A percentile compares a stretch with the other conserved stretches of the same genome.
phyloP scores from a whole-genome alignment of 2,888 invertebrate species.

The Oxycera nigricornis region DNA sequence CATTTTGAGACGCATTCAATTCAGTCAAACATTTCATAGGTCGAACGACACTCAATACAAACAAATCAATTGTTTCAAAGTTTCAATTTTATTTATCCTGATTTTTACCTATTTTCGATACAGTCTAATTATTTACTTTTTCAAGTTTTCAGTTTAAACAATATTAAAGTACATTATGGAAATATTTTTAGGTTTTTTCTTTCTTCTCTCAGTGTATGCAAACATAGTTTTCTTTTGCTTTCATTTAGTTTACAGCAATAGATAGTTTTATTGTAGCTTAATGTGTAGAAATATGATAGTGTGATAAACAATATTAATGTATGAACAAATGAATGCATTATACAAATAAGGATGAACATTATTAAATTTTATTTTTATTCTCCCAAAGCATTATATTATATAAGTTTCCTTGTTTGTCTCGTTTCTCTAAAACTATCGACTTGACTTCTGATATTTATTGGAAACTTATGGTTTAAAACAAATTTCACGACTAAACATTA shows the following conservation, averaged over 20 bases:
- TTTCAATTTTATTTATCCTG: conserved; percentile 27
- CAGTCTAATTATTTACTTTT: neutral
- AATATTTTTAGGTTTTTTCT: neutral
- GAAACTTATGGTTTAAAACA: too few relatives aligned
- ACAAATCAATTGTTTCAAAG: conserved; percentile 30
- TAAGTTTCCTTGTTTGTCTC: too few relatives aligned
- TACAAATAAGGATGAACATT: too few relatives aligned
- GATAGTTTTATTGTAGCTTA: neutral
- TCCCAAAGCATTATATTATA: too few relatives aligned
- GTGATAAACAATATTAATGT: too few relatives aligned
- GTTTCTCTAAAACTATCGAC: too few relatives aligned
- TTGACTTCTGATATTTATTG: too few relatives aligned
- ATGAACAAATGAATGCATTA: neutral
- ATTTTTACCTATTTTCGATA: conserved; percentile 19
- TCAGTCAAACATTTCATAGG: too few relatives aligned
- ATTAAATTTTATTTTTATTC: too few relatives aligned
- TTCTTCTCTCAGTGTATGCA: conserved; percentile 3
- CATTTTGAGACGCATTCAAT: too few relatives aligned
- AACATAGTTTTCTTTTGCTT: conserved; percentile 14
- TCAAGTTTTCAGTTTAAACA: neutral
- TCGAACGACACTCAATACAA: too few relatives aligned
- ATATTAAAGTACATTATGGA: conserved; percentile 30
- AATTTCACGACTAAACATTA: too few relatives aligned
- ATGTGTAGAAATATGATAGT: neutral
- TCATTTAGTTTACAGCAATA: neutral